Base-by-base conservation (phyloP, 2,797 vertebrate genomes). In the Otus scops region DNA sequence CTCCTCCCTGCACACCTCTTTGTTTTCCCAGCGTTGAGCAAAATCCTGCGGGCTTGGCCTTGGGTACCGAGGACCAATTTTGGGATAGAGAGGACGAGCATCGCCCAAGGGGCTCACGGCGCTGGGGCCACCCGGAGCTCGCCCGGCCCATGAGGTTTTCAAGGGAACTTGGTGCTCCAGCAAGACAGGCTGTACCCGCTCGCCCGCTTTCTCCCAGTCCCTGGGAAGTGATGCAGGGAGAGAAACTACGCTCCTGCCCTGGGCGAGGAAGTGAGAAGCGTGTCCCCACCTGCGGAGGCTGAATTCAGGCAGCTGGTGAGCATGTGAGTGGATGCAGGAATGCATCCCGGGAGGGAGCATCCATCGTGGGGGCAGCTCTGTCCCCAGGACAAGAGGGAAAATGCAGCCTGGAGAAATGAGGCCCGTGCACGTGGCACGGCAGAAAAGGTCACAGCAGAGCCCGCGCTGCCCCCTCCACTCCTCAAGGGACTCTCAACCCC, bases 141-240 rank as follows among this genome's bases (percentile, higher is more conserved):
- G 23, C 74, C 3, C 6, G 8, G 53, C 67, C 41, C 17, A 5
- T 3, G 6, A 68, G 69, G 81, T 81, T 85, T 68, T 75, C 59
- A 45, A 26, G 89, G 74, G 83, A 94, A 76, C 87, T 6, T 10
- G 65, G 64, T 9, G 79, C 93, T 91, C 87, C 79, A 26, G 95
- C 11, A 18, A 7, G 93, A 95, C 96, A 75, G 95, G 94, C 93
- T 95, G 83, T 28, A 91, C 96, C 87, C 63, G 93, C 96, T 96
- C 43, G 3, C 74, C 95, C 0, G 36, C 95, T 96, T 96, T 86
- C 43, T 82, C 57, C 74, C 91, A 26, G 63, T 30, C 18, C 41
- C 41, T 21, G 67, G 74, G 75, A 43, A 89, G 76, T 0, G 10
- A 65, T 3, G 69, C 48, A 41, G 28, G 2, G 4, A 85, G 28